These are phyloP conservation scores for Hemichromis elongatus DNA, from an alignment of 2,113 vertebrate genomes.

Conservation along the genomic window DNA sequence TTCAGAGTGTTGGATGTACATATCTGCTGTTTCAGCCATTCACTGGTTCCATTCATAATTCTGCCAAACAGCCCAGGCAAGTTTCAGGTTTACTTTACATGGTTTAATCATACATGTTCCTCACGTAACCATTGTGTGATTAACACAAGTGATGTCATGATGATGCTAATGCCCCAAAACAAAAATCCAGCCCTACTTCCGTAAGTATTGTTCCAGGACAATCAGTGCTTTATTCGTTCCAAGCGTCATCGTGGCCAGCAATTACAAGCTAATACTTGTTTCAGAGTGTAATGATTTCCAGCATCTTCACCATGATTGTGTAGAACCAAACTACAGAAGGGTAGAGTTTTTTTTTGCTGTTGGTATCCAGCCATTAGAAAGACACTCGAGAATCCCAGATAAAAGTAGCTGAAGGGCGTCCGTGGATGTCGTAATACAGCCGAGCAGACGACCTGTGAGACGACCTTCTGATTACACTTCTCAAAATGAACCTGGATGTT, in stretches of 20 bases:
- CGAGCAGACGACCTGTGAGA: background rate
- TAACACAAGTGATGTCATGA: background rate
- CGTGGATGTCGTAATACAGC: background rate
- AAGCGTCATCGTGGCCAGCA: background rate
- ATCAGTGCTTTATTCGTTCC: background rate
- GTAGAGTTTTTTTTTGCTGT: rapidly evolving
- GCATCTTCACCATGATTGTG: background rate
- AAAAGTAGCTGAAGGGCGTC: background rate
- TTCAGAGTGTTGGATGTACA: background rate
- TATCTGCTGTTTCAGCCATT: background rate
- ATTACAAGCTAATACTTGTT: background rate
- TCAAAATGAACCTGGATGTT: background rate
- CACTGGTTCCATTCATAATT: background rate
- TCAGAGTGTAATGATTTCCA: background rate
- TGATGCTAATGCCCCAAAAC: background rate
- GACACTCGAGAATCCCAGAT: background rate
- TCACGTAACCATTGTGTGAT: background rate
- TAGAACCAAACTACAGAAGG: background rate
- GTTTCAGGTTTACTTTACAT: background rate
- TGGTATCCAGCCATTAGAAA: background rate
- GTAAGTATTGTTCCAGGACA: background rate
- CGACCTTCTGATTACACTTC: background rate
- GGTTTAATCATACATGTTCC: background rate
- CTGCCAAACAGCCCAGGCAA: background rate
- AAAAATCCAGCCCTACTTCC: background rate